Evolutionary conservation across 2,113 vertebrate genomes (phyloP), one percentile per base, ranked within the genome.

Genomic region (Talpa occidentalis): DNA sequence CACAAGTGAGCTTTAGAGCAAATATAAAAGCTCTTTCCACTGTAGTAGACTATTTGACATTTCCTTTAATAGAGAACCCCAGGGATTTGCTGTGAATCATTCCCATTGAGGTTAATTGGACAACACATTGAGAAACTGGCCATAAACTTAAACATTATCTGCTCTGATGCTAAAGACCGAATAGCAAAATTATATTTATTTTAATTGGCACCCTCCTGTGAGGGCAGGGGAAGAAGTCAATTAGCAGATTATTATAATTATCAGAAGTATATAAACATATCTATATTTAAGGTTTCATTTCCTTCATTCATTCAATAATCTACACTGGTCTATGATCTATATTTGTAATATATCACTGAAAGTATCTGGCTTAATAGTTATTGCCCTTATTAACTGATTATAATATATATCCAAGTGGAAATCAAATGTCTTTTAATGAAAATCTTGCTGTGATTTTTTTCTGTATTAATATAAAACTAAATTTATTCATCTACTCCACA

Each of bases 51-150:
- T 91, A n/a, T 35, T 59, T 88, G 84, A 76, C 28, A 79, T 94
- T 92, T 76, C 16, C 56, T 95, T 93, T 92, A 66, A 64, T 10
- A 40, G 42, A 86, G 67, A 95, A 77, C 69, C n/a, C 84, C 30
- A 47, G 72, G 67, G 88, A 93, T 76, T 89, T 80, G 35, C 66
- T 67, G 24, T 93, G 87, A 94, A 86, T 95, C 79, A 80, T 80
- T 94, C 73, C 91, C 30, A 12, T 47, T 62, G 95, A 91, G 79
- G 85, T 94, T 96, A 96, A 97, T 96, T 97, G 94, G 40, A 95
- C 60, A 96, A 89, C 85, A 95, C 52, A 84, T 81, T 56, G 74
- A 93, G 74, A 94, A 95, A 83, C 28, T 40, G 59, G 47, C 88
- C 89, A 73, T 82, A 95, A 97, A 95, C 35, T 40, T 56, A 94